Evolutionary conservation across 2,113 vertebrate genomes (phyloP).

Genomic region (Eubucco bourcierii): DNA sequence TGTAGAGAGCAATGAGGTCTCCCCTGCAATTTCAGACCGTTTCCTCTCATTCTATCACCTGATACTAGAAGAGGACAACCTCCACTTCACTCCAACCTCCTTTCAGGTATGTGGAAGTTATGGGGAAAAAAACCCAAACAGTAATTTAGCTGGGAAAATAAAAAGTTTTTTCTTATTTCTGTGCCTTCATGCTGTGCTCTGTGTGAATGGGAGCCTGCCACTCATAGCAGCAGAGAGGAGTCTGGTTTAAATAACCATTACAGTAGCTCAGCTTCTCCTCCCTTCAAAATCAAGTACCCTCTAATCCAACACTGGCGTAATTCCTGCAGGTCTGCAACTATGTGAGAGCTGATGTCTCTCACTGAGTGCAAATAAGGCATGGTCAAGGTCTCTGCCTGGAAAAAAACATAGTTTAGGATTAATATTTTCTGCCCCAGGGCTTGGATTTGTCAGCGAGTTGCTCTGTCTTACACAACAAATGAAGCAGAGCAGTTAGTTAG

Average conservation of each 20-base stretch:
- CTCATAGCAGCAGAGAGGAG: neutral
- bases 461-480: neutral
- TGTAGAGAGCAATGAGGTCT: too few species aligned
- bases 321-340: neutral
- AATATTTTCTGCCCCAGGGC: neutral
- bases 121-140: neutral
- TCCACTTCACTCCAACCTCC: too few species aligned
- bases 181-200: neutral
- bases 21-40: too few species aligned
- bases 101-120: neutral
- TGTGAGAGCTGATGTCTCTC: neutral
- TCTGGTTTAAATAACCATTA: conserved; percentile 12
- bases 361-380: neutral
- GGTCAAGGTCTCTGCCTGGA: neutral
- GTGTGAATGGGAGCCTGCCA: neutral
- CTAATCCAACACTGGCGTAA: neutral
- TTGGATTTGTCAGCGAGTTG: neutral
- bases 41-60: too few species aligned
- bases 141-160: neutral
- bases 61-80: too few species aligned
- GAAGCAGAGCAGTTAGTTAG: neutral
- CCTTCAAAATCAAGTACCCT: neutral
- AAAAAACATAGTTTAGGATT: neutral
- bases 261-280: neutral
- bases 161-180: neutral